These are phyloP conservation scores for Trichonephila clavata DNA, from an alignment of 1,140 invertebrate species.

Conservation along the genomic window DNA sequence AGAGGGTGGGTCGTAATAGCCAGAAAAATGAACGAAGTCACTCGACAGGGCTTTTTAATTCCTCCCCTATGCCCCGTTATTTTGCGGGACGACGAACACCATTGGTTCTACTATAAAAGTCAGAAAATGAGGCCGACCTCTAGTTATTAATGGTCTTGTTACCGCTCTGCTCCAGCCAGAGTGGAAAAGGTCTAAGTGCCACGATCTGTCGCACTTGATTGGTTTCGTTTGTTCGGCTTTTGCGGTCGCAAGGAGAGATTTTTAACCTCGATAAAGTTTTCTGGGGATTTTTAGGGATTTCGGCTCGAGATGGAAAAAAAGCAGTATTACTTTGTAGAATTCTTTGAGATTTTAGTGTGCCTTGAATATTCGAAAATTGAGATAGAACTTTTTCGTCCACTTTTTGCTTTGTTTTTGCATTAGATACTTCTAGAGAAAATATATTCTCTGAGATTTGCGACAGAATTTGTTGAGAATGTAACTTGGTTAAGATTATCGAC, in stretches of 20 bases:
- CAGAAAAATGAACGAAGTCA: neutral
- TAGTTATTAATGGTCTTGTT: conserved; percentile 8
- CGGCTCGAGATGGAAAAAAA: too few species aligned
- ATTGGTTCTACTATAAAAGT: neutral
- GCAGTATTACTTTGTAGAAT: too few species aligned
- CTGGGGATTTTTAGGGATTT: neutral
- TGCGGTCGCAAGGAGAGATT: conserved; percentile 16
- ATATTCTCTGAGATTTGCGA: too few species aligned
- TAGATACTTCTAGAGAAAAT: too few species aligned
- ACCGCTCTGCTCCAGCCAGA: neutral
- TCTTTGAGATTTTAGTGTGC: too few species aligned
- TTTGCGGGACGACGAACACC: neutral
- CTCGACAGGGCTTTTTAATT: conserved; percentile 8
- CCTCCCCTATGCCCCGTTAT: neutral
- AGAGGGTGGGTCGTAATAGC: neutral
- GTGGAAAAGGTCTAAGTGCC: neutral
- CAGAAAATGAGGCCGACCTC: conserved; percentile 12
- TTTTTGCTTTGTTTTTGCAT: too few species aligned
- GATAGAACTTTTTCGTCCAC: too few species aligned
- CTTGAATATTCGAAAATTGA: too few species aligned
- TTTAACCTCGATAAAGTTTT: conserved; percentile 12
- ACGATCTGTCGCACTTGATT: conserved; percentile 25
- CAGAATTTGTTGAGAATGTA: too few species aligned
- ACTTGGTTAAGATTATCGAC: too few species aligned
- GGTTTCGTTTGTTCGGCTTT: conserved; percentile 11